Conservation (phyloP, 2,888 invertebrate species). For the Drosophila kokeensis region DNA sequence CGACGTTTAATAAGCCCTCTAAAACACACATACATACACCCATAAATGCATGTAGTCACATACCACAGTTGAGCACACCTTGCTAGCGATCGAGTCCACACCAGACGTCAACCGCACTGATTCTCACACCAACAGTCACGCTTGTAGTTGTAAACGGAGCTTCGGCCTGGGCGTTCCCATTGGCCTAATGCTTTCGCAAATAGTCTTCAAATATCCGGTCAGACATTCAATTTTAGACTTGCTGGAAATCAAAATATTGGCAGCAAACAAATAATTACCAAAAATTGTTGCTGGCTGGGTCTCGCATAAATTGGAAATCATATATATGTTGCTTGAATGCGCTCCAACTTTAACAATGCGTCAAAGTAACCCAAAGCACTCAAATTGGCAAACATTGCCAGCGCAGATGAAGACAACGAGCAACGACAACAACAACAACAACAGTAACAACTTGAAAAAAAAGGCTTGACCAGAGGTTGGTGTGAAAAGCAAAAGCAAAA, state of each 20-base stretch:
- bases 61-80: conserved; percentile 46
- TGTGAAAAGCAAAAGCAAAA: conserved; percentile 65
- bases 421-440: conserved; percentile 19
- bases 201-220: conserved; percentile 73
- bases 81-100: conserved; percentile 45
- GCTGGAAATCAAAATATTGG: conserved; percentile 69
- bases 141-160: conserved; percentile 11
- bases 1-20: conserved; percentile 60
- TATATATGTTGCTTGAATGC: conserved; percentile 32
- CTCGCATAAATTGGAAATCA: conserved; percentile 57
- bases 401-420: conserved; percentile 32
- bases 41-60: conserved; percentile 6
- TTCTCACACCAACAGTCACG: conserved; percentile 47
- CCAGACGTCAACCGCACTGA: conserved; percentile 33
- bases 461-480: conserved; percentile 62
- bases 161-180: conserved; percentile 47
- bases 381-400: conserved; percentile 64
- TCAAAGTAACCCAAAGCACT: conserved; percentile 74
- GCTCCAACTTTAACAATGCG: conserved; percentile 53
- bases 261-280: conserved; percentile 68
- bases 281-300: conserved; percentile 42
- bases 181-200: conserved; percentile 75
- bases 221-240: conserved; percentile 54
- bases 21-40: conserved; percentile 27
- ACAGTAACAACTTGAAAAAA: conserved; percentile 29